Evolutionary conservation across 2,113 vertebrate genomes (phyloP), one percentile per base, ranked within the genome.

Genomic region (Corvus cornix): DNA sequence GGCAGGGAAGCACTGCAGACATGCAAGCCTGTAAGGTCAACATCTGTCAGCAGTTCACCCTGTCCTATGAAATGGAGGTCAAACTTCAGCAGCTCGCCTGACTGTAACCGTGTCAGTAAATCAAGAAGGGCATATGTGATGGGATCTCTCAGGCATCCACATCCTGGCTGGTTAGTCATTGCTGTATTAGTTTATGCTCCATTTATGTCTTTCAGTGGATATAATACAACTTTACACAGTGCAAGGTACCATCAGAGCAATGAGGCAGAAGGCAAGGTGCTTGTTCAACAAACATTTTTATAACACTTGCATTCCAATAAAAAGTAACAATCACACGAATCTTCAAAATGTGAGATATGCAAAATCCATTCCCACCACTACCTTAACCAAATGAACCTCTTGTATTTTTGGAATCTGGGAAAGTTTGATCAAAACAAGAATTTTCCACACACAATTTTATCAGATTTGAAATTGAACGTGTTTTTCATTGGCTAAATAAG

Each of bases 31-130:
- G 27, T 44, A 63, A 93, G 79, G 79, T 94, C 88, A 95, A 92
- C 85, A 90, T 93, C 85, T 96, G 95, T 44, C 83, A 93, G 79
- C 59, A 78, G 60, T n/a, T 90, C 59, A 51, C 35, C 46, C 28
- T 75, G 24, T 59, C 19, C 56, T 60, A 11, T 56, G 75, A 66
- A 90, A 90, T 43, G 41, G 76, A 93, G 56, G 83, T 90, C 68
- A 88, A 84, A 77, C 58, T 92, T 74, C 87, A 93, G 55, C 82
- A 80, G 67, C 48, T 72, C 0, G 0, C 30, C 43, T 27, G 64
- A 46, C 68, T 84, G 52, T 75, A 81, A 84, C 8, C 0, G 0
- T 86, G 87, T 74, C 88, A 84, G n/a, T 84, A 60, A 93, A 73
- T 77, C 51, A 27, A 48, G 84, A 69, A 48, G 68, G 44, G 35